These are phyloP conservation scores for Vandiemenella viatica DNA, from an alignment of 2,888 invertebrate genomes.

Conservation along the genomic window DNA sequence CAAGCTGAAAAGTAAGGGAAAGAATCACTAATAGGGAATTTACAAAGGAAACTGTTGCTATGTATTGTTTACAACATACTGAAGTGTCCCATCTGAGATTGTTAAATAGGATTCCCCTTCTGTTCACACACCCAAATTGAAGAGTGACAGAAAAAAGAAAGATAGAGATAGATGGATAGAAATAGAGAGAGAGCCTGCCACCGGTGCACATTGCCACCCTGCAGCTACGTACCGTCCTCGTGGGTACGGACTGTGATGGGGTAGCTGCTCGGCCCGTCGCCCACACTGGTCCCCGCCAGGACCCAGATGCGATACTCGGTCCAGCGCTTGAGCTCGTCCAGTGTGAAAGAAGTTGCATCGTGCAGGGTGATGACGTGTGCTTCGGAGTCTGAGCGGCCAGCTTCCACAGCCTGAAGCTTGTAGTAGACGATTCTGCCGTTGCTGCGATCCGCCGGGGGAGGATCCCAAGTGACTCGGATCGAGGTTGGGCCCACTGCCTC, in stretches of 20 bases:
- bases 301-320: conserved; percentile 95
- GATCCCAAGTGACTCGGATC: conserved; percentile 81
- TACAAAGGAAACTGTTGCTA: no score
- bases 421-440: conserved; percentile 90
- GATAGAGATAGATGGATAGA: conserved; percentile 1
- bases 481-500: conserved; percentile 77
- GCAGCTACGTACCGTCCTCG: conserved; percentile 93
- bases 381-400: conserved; percentile 69
- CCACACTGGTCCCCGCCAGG: conserved; percentile 87
- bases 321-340: conserved; percentile 87
- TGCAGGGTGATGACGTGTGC: conserved; percentile 67
- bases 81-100: no score
- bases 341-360: conserved; percentile 58
- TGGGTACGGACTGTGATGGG: conserved; percentile 86
- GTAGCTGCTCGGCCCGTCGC: conserved; percentile 87
- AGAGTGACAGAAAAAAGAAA: no score
- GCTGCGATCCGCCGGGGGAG: conserved; percentile 78
- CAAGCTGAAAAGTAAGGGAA: no score
- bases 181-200: conserved; percentile 2
- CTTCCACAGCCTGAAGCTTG: conserved; percentile 81
- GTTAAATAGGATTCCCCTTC: neutral
- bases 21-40: no score
- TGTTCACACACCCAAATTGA: neutral
- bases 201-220: neutral
- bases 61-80: no score